Base-by-base conservation (phyloP, 2,797 vertebrate species). In the Sebastes iracundus region DNA sequence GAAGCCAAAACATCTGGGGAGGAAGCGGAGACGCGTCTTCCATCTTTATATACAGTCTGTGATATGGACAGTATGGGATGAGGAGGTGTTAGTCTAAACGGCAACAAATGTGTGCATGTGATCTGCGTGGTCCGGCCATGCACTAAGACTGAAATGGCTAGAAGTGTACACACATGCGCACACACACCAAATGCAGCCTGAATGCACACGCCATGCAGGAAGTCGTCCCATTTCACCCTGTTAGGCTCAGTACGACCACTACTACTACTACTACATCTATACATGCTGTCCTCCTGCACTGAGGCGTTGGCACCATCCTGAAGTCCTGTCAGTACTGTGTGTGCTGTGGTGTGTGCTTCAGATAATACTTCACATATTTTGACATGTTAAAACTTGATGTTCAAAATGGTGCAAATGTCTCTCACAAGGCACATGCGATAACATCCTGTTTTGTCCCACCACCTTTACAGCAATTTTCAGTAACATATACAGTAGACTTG, bases 151-250 rank as follows among this genome's bases (percentile, higher is more conserved):
- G 63, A 70, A 72, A 84, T 76, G 81, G 88, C 75, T 59, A 6
- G 28, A 70, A 55, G 85, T 78, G 77, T 28, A 91, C 89, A 89
- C 69, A 67, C 80, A 78, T 62, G 81, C 64, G 56, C 80, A 52
- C 82, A 70, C 82, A 72, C 64, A 72, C 80, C 78, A 81, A 87
- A 83, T 83, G 79, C 88, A 90, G 87, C 87, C 86, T 82, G 81
- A 90, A 82, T 77, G 64, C 88, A 90, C 89, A 92, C 84, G 42
- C 87, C 93, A 95, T 94, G 93, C 94, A 78, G 76, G 79, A 77
- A 59, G 53, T 77, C 59, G 49, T 83, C 82, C 73, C 77, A 72
- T 81, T 87, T 84, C 72, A 83, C 61, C 72, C 66, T 22, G 61
- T 56, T 61, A 35, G 35, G 18, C 73, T 76, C 18, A 49, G 73